Base-by-base conservation (phyloP, 2,797 vertebrate genomes). In the Chiropotes sagulatus region DNA sequence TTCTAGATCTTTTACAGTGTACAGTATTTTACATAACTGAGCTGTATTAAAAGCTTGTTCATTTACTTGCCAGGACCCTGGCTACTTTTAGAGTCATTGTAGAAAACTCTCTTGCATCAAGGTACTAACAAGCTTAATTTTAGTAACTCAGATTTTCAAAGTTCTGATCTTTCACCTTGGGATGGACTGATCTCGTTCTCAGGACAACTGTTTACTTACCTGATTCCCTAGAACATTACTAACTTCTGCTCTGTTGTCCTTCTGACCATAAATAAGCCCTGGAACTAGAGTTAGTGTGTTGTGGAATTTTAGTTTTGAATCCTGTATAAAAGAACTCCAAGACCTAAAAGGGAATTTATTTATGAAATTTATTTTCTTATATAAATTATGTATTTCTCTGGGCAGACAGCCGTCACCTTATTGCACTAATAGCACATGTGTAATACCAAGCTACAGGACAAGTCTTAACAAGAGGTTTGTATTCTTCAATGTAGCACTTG, bases 371-470 rank as follows among this genome's bases (percentile, higher is more conserved):
- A 99, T 99, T 99, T 98, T 98, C 96, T 98, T 54, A 98, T 99
- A 99, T 99, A 99, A 99, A 99, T 99, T 98, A 99, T 96, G 98
- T 98, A 93, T 97, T 97, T 98, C 98, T 99, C 96, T 98, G 96
- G 98, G 98, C 98, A 98, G 98, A 98, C 98, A 98, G 99, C 98
- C 95, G 98, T 99, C 96, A 93, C 98, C 98, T 98, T 99, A 98
- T 99, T 99, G 99, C 98, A 99, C 99, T 98, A 98, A 93, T 57
- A 98, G 98, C 98, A 99, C 99, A 98, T 98, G 98, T 98, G 98
- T 98, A 52, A 98, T 97, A 98, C 98, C 94, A 98, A 98, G 98
- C 98, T 98, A 98, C 98, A 98, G 97, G 98, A 98, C 98, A 92
- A 70, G 78, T 97, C 1, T 12, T 91, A 91, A 97, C 94, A 81